These are phyloP conservation scores for Silurus aristotelis DNA, from an alignment of 2,797 vertebrate genomes.

Conservation along the genomic window DNA sequence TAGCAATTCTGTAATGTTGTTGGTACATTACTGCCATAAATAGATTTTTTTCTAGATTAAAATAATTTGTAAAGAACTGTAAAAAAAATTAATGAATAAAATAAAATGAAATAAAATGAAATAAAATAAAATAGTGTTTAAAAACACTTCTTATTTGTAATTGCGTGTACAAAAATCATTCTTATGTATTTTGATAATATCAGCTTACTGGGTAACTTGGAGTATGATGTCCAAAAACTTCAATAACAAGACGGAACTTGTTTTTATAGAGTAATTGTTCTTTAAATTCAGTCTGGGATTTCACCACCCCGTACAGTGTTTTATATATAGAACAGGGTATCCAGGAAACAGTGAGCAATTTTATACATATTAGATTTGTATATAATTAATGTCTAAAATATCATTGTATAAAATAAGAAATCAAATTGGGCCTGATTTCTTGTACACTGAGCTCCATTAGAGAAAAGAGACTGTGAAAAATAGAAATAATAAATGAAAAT, in stretches of 20 bases:
- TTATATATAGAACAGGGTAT: not conserved
- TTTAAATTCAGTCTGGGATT: not conserved
- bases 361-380: not conserved
- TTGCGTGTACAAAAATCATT: not conserved
- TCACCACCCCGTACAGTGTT: too few species aligned
- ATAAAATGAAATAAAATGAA: too few species aligned
- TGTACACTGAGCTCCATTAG: not conserved
- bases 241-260: not conserved
- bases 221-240: not conserved
- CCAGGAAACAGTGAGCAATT: not conserved
- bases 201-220: not conserved
- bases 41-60: not conserved
- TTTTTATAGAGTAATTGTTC: too few species aligned
- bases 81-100: too few species aligned
- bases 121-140: not conserved
- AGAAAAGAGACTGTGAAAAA: not conserved
- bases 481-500: not conserved
- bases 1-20: not conserved
- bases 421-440: conserved; percentile 7
- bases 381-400: too few species aligned
- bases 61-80: not conserved
- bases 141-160: not conserved
- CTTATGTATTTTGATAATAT: not conserved
- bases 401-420: not conserved
- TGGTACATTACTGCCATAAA: not conserved